A percentile compares a stretch with the other conserved stretches of the same genome.
Evolutionary conservation across 2,888 invertebrate species (phyloP).

Genomic region (Drosophila stalkeri): DNA sequence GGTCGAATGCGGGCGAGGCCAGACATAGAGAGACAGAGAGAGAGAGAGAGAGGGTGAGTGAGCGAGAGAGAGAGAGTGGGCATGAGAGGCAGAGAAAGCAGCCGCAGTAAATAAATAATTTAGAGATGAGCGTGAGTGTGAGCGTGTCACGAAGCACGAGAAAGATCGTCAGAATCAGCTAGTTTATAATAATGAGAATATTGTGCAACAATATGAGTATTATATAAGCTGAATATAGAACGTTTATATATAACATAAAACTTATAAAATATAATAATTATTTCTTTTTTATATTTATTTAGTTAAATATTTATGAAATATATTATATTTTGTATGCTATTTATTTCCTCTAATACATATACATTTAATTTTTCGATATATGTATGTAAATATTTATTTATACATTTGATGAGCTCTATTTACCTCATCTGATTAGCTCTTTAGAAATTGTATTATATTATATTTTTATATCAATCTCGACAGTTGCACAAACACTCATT

Average conservation of each 20-base stretch:
- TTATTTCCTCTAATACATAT: too few species aligned
- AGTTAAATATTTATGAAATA: too few species aligned
- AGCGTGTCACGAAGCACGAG: neutral
- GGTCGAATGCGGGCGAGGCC: slow-evolving; percentile 35
- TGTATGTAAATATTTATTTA: neutral
- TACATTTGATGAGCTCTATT: too few species aligned
- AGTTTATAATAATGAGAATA: neutral
- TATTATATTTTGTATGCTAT: too few species aligned
- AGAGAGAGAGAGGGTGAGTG: too few species aligned
- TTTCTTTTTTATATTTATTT: too few species aligned
- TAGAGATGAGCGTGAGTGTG: neutral
- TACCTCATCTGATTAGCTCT: neutral
- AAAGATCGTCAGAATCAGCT: neutral
- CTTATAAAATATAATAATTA: too few species aligned
- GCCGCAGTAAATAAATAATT: neutral
- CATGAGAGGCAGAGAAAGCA: slow-evolving; percentile 2
- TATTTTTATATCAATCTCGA: neutral
- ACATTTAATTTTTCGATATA: too few species aligned
- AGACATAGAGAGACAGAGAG: neutral
- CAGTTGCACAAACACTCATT: neutral
- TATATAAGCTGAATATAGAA: neutral
- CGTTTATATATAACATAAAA: too few species aligned
- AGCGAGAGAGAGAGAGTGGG: neutral
- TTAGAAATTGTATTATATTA: neutral
- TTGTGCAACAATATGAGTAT: neutral